Percentiles rank a stretch among this genome's conserved stretches.
These are phyloP conservation scores for Mylabris phalerata DNA, from an alignment of 1,140 invertebrate species.

Conservation along the genomic window DNA sequence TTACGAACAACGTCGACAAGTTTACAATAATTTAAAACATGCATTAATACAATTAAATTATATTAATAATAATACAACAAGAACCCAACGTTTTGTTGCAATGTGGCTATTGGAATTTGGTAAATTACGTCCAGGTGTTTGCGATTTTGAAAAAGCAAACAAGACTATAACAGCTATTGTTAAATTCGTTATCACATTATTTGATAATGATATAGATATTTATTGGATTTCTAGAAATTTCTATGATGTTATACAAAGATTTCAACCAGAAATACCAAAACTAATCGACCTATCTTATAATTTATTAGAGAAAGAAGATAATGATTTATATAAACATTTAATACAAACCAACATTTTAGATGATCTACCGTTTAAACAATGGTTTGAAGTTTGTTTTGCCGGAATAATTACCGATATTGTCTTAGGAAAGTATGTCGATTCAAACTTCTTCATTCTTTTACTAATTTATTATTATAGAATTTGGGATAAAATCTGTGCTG, in stretches of 20 bases:
- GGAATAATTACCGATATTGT: slow-evolving; percentile 63
- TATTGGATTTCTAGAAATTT: slow-evolving; percentile 74
- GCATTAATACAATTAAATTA: slow-evolving; percentile 60
- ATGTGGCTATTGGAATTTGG: slow-evolving; percentile 72
- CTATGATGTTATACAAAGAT: slow-evolving; percentile 57
- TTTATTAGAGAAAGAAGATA: slow-evolving; percentile 66
- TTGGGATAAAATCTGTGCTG: slow-evolving; percentile 82
- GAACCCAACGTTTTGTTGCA: slow-evolving; percentile 57
- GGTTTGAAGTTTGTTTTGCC: slow-evolving; percentile 77
- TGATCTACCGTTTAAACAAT: slow-evolving; percentile 57
- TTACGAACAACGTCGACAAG: slow-evolving; percentile 59
- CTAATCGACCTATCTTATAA: slow-evolving; percentile 57
- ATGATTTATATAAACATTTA: slow-evolving; percentile 56
- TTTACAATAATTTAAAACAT: slow-evolving; percentile 68
- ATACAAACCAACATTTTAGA: slow-evolving; percentile 50
- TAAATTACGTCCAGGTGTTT: slow-evolving; percentile 41
- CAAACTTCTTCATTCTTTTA: slow-evolving; percentile 31
- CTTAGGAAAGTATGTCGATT: slow-evolving; percentile 58
- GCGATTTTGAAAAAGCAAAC: background rate
- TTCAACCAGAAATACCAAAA: slow-evolving; percentile 56
- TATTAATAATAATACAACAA: slow-evolving; percentile 49
- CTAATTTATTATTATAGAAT: slow-evolving; percentile 49
- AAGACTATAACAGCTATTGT: background rate
- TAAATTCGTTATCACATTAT: slow-evolving; percentile 3
- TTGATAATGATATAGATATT: slow-evolving; percentile 64